Conservation (phyloP, 2,113 vertebrate genomes). For the Paradoxurus hermaphroditus region DNA sequence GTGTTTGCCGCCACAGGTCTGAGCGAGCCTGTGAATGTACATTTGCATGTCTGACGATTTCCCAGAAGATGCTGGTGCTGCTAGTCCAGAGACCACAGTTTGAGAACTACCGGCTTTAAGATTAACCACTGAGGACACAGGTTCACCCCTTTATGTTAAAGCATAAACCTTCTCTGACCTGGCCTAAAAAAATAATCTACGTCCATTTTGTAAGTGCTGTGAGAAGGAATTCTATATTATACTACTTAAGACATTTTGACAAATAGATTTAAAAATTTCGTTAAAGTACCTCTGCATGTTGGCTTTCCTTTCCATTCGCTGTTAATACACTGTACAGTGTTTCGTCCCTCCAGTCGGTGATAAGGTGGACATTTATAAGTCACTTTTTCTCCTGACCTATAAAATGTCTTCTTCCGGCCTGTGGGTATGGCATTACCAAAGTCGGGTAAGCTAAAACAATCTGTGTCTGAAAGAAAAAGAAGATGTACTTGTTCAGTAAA, state of each 20-base stretch:
- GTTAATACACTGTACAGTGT: conserved; percentile 1
- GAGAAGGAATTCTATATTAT: background rate
- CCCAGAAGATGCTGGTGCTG: background rate
- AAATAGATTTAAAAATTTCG: background rate
- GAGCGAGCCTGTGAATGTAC: background rate
- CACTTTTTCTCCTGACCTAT: conserved; percentile 49
- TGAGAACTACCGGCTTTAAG: background rate
- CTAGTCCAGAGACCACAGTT: background rate
- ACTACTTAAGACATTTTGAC: background rate
- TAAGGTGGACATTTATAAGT: background rate
- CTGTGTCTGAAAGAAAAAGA: background rate
- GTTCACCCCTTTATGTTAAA: background rate
- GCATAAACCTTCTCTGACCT: background rate
- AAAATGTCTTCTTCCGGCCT: rapidly evolving
- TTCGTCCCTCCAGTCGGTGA: background rate
- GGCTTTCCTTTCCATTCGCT: conserved; percentile 29
- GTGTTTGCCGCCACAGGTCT: background rate
- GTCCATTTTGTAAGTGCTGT: background rate
- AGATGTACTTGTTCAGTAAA: background rate
- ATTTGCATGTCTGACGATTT: background rate
- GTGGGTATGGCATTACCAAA: background rate
- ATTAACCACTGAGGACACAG: background rate
- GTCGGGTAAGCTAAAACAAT: background rate
- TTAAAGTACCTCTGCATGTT: conserved; percentile 37
- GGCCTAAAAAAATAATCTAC: background rate